Percentiles rank a stretch among this genome's conserved stretches.
Conservation (phyloP, 1,140 invertebrate genomes). For the Lamellibrachia luymesi region DNA sequence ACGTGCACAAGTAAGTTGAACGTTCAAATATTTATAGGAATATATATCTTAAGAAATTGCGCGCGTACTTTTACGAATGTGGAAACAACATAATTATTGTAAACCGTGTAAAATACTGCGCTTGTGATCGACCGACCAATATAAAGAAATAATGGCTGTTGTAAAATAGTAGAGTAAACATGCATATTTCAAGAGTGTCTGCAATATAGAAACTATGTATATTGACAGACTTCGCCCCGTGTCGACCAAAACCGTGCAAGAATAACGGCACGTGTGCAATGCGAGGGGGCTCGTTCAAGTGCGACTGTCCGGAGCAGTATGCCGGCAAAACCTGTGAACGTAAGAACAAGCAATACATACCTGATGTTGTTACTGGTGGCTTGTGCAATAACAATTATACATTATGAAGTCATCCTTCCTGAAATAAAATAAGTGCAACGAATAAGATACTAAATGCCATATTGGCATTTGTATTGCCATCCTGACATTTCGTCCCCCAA, state of each 20-base stretch:
- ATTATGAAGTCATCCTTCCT: too few species aligned
- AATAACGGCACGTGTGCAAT: background rate
- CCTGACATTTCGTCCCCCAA: too few species aligned
- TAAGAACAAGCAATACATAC: background rate
- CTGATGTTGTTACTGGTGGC: too few species aligned
- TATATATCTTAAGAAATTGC: background rate
- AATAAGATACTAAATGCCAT: too few species aligned
- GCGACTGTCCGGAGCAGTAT: background rate
- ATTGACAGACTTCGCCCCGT: background rate
- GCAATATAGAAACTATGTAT: background rate
- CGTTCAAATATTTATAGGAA: background rate
- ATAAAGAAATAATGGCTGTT: too few species aligned
- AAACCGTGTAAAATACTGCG: too few species aligned
- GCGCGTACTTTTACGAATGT: background rate
- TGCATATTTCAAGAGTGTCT: too few species aligned
- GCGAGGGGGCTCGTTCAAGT: background rate
- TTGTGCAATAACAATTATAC: background rate
- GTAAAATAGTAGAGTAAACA: too few species aligned
- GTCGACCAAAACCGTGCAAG: background rate
- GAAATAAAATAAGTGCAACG: too few species aligned
- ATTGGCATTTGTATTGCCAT: too few species aligned
- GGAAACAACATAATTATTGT: background rate
- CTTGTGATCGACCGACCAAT: too few species aligned
- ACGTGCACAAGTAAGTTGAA: background rate
- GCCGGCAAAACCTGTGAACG: background rate